A percentile compares a stretch with the other conserved stretches of the same genome.
Evolutionary conservation across 2,888 invertebrate genomes (phyloP).

Genomic region (Ypsolopha scabrella): DNA sequence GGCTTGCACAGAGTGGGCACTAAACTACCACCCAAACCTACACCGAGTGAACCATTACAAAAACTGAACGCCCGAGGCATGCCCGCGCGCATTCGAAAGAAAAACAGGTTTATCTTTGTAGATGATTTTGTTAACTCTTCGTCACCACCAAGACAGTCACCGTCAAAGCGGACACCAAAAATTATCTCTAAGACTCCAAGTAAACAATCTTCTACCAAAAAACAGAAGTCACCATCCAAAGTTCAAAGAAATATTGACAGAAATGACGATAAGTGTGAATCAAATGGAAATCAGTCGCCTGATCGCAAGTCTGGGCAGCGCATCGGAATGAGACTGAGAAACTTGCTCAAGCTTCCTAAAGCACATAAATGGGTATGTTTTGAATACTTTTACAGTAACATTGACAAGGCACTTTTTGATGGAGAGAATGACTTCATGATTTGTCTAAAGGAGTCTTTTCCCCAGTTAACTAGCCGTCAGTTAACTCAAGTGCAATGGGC

Average conservation of each 20-base stretch:
- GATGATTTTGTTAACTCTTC: conserved; percentile 86
- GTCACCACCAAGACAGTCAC: conserved; percentile 79
- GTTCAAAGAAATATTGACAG: conserved; percentile 57
- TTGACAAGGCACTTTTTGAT: conserved; percentile 94
- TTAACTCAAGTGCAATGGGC: conserved; percentile 95
- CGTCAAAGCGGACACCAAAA: conserved; percentile 72
- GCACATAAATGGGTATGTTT: conserved; percentile 99
- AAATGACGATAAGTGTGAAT: conserved; percentile 53
- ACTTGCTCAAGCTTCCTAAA: conserved; percentile 96
- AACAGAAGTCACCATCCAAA: conserved; percentile 65
- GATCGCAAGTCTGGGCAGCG: conserved; percentile 90
- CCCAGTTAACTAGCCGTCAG: conserved; percentile 86
- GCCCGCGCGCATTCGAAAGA: conserved; percentile 91
- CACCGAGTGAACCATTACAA: conserved; percentile 81
- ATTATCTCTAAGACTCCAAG: conserved; percentile 62
- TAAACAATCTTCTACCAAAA: conserved; percentile 52
- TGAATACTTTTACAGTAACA: conserved; percentile 99
- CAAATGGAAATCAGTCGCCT: conserved; percentile 63
- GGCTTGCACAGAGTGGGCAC: conserved; percentile 87
- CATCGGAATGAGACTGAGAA: conserved; percentile 89
- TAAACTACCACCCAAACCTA: conserved; percentile 76
- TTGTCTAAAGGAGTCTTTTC: conserved; percentile 94
- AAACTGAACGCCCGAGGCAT: conserved; percentile 88
- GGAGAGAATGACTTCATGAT: conserved; percentile 97
- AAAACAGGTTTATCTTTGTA: conserved; percentile 90